A percentile compares a stretch with the other conserved stretches of the same genome.
Conservation (phyloP, 2,797 vertebrate species). For the Monodelphis domestica region DNA sequence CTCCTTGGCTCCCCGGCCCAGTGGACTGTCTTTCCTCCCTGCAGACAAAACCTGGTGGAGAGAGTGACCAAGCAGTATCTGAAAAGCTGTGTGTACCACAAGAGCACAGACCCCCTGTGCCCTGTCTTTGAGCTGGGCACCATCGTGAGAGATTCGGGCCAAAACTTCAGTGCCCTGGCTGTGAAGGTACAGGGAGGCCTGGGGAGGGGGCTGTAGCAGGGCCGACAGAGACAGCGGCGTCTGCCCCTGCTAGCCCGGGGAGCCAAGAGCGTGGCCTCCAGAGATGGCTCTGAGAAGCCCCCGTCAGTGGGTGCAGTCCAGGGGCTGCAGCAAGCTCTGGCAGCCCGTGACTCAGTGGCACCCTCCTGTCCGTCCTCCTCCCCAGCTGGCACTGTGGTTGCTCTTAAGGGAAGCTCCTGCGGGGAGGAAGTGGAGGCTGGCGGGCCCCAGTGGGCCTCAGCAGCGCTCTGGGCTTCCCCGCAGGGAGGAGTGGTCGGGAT, state of each 20-base stretch:
- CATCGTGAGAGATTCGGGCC: constrained; percentile 90
- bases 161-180: constrained; percentile 90
- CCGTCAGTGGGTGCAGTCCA: background rate
- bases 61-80: constrained; percentile 86
- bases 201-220: background rate
- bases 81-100: constrained; percentile 88
- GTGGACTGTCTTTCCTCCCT: constrained; percentile 12
- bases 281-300: background rate
- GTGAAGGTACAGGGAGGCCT: constrained; percentile 84
- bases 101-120: constrained; percentile 86
- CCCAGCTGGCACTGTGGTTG: too few species aligned
- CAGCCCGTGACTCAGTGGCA: background rate
- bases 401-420: too few species aligned
- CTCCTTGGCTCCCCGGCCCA: background rate
- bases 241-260: background rate
- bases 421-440: too few species aligned
- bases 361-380: background rate
- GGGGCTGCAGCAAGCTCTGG: background rate
- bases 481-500: constrained; percentile 96
- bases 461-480: background rate
- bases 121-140: constrained; percentile 94
- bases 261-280: background rate
- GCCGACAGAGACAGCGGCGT: background rate
- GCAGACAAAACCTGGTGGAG: constrained; percentile 95
- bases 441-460: background rate